Evolutionary conservation across 1,140 invertebrate genomes (phyloP).

Genomic region (Dreissena rostriformis): DNA sequence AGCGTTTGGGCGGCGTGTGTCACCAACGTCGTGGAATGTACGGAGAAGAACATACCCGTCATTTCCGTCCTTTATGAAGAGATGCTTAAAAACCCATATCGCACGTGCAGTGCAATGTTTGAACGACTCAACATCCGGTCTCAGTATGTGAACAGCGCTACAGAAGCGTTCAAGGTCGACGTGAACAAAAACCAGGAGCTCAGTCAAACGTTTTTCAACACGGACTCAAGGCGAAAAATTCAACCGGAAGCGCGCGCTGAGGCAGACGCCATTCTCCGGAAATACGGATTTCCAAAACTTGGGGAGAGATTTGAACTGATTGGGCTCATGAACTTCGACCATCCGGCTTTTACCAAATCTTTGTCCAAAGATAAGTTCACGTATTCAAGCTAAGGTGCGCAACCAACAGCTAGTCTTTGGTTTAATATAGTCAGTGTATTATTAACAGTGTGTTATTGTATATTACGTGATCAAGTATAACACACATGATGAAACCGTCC

Average conservation of each 20-base stretch:
- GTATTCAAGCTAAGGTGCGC: background rate
- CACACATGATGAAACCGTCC: too few relatives aligned
- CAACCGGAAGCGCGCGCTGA: conserved; percentile 66
- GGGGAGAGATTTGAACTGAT: conserved; percentile 74
- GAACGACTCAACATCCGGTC: conserved; percentile 68
- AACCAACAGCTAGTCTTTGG: too few relatives aligned
- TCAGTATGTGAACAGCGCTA: conserved; percentile 66
- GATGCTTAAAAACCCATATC: conserved; percentile 71
- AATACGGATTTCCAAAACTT: conserved; percentile 71
- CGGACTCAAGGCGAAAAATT: conserved; percentile 67
- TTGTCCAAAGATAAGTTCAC: conserved; percentile 56
- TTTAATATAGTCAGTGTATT: too few relatives aligned
- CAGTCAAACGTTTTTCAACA: conserved; percentile 53
- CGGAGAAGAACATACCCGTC: conserved; percentile 70
- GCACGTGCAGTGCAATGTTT: conserved; percentile 67
- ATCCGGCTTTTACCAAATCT: conserved; percentile 58
- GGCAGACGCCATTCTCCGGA: conserved; percentile 72
- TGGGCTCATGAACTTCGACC: conserved; percentile 70
- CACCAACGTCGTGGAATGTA: conserved; percentile 62
- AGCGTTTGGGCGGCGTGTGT: conserved; percentile 74
- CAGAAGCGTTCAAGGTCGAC: conserved; percentile 73
- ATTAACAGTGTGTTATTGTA: too few relatives aligned
- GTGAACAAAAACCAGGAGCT: conserved; percentile 52
- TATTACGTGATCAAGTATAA: too few relatives aligned
- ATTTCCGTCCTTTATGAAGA: conserved; percentile 75